Evolutionary conservation across 1,140 invertebrate genomes (phyloP), one percentile per base, ranked within the genome.

Genomic region (Drosophila kanapiae): DNA sequence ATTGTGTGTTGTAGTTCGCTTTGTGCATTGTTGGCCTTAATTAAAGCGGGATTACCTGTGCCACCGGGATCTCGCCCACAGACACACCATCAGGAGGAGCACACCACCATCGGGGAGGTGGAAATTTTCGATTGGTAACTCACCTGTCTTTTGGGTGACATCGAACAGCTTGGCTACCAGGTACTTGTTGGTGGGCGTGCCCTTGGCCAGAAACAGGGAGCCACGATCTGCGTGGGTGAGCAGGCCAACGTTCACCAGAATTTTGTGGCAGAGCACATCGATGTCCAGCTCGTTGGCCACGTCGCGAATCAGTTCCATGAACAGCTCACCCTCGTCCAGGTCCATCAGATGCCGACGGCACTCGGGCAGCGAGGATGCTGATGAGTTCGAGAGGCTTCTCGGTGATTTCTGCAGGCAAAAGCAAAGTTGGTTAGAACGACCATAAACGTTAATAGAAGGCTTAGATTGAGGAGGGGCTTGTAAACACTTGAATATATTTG

Each of bases 251-350:
- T 98, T 99, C 16, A 97, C 97, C 29, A 98, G 94, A 78, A 98
- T 98, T 94, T 99, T 99, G 93, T 98, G 97, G 91, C 97, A 99
- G 6, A 99, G 94, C 11, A 97, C 96, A 93, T 98, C 97, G 85
- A 99, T 98, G 91, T 99, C 97, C 87, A 98, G 92, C 93, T 99
- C 98, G 92, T 98, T 98, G 68, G 97, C 96, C 51, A 99, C 97
- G 92, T 99, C 97, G 48, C 97, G 95, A 82, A 98, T 98, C 61
- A 98, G 94, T 93, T 98, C 97, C 97, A 98, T 98, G 91, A 98
- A 98, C 18, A 98, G 94, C 75, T 97, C 97, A 31, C 95, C 96
- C 85, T 97, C 96, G 90, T 96, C 96, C 71, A 96, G 92, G 84
- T 95, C 94, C 91, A 94, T 94, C 72, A 95, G 91, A 80, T 95